phyloP scores from a whole-genome alignment of 2,888 invertebrate species.

The Hirtodrosophila alboralis region DNA sequence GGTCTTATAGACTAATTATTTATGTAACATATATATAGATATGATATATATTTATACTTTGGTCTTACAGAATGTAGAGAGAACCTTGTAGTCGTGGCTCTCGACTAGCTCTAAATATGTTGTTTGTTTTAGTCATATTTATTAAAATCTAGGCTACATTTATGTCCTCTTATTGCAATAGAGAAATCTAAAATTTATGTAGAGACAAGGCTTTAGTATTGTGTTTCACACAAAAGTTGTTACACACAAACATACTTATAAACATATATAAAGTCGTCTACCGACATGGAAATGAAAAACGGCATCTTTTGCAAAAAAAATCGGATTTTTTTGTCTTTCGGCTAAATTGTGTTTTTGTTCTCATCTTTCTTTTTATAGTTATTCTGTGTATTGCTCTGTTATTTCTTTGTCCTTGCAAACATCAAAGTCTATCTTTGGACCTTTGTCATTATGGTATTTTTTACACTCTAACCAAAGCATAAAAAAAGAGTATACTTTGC shows the following conservation, averaged over 20 bases:
- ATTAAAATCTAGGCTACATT: conserved; percentile 55
- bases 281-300: conserved; percentile 37
- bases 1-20: too few relatives aligned
- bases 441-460: conserved; percentile 66
- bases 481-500: conserved; percentile 28
- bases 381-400: conserved; percentile 44
- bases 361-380: conserved; percentile 58
- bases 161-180: conserved; percentile 18
- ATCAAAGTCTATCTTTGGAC: conserved; percentile 64
- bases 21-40: too few relatives aligned
- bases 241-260: conserved; percentile 9
- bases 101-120: conserved; percentile 14
- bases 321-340: conserved; percentile 60
- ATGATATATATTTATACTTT: too few relatives aligned
- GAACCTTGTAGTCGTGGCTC: background rate
- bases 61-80: too few relatives aligned
- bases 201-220: conserved; percentile 37
- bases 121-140: conserved; percentile 19
- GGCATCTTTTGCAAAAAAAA: conserved; percentile 47
- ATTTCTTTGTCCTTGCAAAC: conserved; percentile 68
- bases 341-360: conserved; percentile 61
- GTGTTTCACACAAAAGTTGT: conserved; percentile 29
- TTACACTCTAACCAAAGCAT: conserved; percentile 31
- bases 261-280: conserved; percentile 17
- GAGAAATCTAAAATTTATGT: conserved; percentile 18